These are phyloP conservation scores for Pantherophis guttatus DNA, from an alignment of 2,113 vertebrate species.

Conservation along the genomic window DNA sequence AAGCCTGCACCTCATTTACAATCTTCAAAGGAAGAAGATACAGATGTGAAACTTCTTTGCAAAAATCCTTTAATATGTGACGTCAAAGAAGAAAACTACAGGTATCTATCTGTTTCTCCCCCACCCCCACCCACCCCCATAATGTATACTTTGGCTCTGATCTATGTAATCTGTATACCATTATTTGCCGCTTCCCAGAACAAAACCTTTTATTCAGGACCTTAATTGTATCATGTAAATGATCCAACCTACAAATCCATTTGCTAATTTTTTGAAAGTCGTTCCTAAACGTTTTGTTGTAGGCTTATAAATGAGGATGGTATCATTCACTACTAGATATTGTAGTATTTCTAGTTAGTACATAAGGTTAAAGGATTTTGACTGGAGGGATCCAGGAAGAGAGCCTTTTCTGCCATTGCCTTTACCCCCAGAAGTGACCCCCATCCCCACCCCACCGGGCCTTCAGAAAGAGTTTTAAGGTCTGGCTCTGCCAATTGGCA, in stretches of 20 bases:
- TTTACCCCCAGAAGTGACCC: neutral
- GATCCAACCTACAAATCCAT: neutral
- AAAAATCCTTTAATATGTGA: slow-evolving; percentile 65
- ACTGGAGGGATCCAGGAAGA: neutral
- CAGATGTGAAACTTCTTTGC: slow-evolving; percentile 56
- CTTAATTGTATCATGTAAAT: neutral
- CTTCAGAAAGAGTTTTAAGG: neutral
- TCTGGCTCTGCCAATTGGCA: neutral
- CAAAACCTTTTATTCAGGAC: neutral
- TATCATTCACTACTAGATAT: neutral
- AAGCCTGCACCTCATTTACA: slow-evolving; percentile 47
- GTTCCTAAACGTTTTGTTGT: neutral
- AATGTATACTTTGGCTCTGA: neutral
- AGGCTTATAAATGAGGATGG: accelerated
- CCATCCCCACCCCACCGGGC: no score
- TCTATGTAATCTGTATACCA: neutral
- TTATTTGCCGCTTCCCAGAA: neutral
- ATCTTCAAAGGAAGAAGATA: slow-evolving; percentile 51
- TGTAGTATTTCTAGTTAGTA: neutral
- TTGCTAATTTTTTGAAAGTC: neutral
- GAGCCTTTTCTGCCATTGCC: neutral
- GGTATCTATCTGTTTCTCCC: slow-evolving; percentile 47
- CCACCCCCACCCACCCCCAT: neutral
- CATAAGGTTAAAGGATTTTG: neutral
- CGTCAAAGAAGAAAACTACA: slow-evolving; percentile 65